Percentiles rank a stretch among this genome's conserved stretches.
These are phyloP conservation scores for Acleris emargana DNA, from an alignment of 2,888 invertebrate species.

Conservation along the genomic window DNA sequence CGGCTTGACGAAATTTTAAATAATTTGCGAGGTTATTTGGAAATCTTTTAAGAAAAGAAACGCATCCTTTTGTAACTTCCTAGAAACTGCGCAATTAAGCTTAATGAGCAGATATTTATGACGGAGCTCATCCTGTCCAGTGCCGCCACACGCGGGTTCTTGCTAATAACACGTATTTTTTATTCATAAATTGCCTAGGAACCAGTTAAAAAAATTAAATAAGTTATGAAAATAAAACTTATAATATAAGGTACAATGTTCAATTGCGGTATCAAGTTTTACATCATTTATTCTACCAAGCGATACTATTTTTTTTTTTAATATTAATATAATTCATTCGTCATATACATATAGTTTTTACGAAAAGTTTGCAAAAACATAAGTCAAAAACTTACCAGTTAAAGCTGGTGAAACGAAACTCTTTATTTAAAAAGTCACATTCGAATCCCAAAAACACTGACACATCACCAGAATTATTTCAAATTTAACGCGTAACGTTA, in stretches of 20 bases:
- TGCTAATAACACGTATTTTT: constrained; percentile 45
- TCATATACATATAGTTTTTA: no score
- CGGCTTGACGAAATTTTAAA: neutral
- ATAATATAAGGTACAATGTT: no score
- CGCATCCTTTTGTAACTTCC: constrained; percentile 48
- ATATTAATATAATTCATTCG: no score
- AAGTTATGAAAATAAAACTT: no score
- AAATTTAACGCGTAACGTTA: constrained; percentile 25
- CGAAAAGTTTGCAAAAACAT: neutral
- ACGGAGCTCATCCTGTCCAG: constrained; percentile 43
- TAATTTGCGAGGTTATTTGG: constrained; percentile 4
- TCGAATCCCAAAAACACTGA: constrained; percentile 32
- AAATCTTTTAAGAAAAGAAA: constrained; percentile 14
- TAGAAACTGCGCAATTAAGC: constrained; percentile 52
- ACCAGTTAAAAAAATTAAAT: constrained; percentile 33
- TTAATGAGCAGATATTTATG: constrained; percentile 38
- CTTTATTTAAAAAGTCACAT: constrained; percentile 39
- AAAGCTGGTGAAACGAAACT: constrained; percentile 1
- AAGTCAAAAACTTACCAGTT: constrained; percentile 17
- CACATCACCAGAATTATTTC: constrained; percentile 36
- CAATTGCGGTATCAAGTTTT: no score
- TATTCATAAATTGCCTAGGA: constrained; percentile 32
- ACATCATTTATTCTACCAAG: no score
- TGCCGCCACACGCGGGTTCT: constrained; percentile 39
- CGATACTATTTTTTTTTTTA: no score